A percentile compares a stretch with the other conserved stretches of the same genome.
phyloP scores from a whole-genome alignment of 2,113 vertebrate species.

The Dendropsophus ebraccatus region DNA sequence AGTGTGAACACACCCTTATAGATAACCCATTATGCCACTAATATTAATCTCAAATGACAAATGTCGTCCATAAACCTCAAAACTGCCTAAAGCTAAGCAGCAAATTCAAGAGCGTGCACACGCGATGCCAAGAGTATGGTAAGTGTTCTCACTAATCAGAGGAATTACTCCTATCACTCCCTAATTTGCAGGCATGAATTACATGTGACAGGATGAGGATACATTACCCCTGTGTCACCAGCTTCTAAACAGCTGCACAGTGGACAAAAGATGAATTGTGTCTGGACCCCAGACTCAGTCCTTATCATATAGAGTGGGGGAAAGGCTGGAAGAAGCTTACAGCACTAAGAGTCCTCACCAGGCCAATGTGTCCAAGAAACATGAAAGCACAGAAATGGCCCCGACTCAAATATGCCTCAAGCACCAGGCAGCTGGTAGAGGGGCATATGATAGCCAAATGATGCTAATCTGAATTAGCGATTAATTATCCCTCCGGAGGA shows the following conservation, averaged over 20 bases:
- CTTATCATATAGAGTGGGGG: background rate
- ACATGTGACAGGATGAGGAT: slow-evolving; percentile 16
- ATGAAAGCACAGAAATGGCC: slow-evolving; percentile 27
- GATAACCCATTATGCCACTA: background rate
- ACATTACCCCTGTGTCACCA: slow-evolving; percentile 33
- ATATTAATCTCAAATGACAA: background rate
- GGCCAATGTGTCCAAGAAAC: slow-evolving; percentile 3
- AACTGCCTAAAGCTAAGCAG: background rate
- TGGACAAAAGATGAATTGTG: slow-evolving; percentile 51
- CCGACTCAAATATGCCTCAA: slow-evolving; percentile 27
- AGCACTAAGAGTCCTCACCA: background rate
- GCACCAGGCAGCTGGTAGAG: slow-evolving; percentile 18
- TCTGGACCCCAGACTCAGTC: slow-evolving; percentile 1
- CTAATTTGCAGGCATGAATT: background rate
- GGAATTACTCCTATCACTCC: slow-evolving; percentile 4
- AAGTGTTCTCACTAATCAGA: background rate
- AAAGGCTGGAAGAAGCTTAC: slow-evolving; percentile 19
- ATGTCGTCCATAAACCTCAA: background rate
- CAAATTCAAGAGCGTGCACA: background rate
- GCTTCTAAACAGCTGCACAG: slow-evolving; percentile 50
- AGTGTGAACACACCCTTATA: no score
- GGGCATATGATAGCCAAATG: slow-evolving; percentile 7
- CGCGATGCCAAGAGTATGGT: background rate
- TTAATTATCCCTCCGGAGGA: slow-evolving; percentile 32
- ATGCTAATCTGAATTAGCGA: slow-evolving; percentile 15